Percentiles rank a stretch among this genome's conserved stretches.
These are phyloP conservation scores for Oceanodroma tethys DNA, from an alignment of 2,113 vertebrate genomes.

Conservation along the genomic window DNA sequence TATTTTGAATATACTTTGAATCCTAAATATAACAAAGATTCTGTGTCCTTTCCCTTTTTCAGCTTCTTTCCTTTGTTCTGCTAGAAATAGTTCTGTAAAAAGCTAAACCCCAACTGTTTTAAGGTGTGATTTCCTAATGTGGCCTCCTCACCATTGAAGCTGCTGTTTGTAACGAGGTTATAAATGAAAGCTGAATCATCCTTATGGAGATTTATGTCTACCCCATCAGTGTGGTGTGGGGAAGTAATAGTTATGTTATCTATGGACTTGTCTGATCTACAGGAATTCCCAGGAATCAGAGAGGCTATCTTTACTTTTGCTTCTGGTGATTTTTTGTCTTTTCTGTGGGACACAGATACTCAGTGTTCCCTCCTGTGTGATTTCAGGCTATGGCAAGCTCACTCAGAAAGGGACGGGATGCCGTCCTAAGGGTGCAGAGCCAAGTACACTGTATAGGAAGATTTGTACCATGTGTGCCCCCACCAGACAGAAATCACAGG, in stretches of 20 bases:
- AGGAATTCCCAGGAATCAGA: neutral
- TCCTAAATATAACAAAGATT: neutral
- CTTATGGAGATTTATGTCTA: neutral
- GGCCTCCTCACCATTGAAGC: neutral
- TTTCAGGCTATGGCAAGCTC: neutral
- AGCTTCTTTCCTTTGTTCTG: neutral
- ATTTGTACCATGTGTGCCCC: fast-evolving
- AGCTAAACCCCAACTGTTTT: neutral
- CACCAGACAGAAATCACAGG: neutral
- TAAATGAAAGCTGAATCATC: neutral
- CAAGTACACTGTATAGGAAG: fast-evolving
- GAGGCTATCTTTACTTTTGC: neutral
- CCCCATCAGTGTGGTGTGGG: neutral
- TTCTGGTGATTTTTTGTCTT: neutral
- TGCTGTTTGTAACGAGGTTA: neutral
- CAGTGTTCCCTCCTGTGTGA: neutral
- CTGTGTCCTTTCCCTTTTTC: neutral
- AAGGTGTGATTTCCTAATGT: neutral
- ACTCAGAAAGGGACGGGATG: neutral
- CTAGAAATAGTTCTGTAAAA: neutral
- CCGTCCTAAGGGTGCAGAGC: neutral
- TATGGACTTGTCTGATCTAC: neutral
- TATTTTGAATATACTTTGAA: neutral
- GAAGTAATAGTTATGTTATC: neutral
- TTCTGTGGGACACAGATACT: neutral